These are phyloP conservation scores for Drepanosiphum platanoidis DNA, from an alignment of 2,888 invertebrate species.

Conservation along the genomic window DNA sequence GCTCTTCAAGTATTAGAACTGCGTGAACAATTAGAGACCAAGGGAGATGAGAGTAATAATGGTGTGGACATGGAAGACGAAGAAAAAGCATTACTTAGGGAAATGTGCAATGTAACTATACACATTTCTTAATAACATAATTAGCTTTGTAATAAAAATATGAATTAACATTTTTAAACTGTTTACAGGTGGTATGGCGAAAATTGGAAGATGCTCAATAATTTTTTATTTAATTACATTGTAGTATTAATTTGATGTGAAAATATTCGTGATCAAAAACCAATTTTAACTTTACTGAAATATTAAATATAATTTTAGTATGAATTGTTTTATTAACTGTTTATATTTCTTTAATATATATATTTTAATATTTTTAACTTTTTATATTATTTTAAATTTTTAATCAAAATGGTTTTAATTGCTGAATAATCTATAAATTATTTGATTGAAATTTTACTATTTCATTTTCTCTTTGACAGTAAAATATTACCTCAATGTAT, in stretches of 20 bases:
- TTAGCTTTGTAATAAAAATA: too few species aligned
- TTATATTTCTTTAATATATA: too few species aligned
- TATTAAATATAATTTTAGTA: background rate
- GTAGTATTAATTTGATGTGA: background rate
- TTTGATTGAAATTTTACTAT: background rate
- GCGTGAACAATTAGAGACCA: slow-evolving; percentile 83
- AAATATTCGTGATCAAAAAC: slow-evolving; percentile 14
- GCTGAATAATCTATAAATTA: too few species aligned
- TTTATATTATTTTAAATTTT: too few species aligned
- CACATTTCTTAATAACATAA: background rate
- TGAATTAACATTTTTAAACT: slow-evolving; percentile 46
- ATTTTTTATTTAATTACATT: background rate
- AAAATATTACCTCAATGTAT: too few species aligned
- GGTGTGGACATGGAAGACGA: slow-evolving; percentile 73
- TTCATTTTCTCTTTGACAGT: background rate
- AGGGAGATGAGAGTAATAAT: slow-evolving; percentile 63
- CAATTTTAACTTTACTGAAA: background rate
- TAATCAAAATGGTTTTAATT: background rate
- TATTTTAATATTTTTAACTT: too few species aligned
- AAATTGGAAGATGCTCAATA: slow-evolving; percentile 77
- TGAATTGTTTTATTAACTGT: background rate
- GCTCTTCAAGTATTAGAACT: slow-evolving; percentile 93
- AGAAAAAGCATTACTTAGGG: slow-evolving; percentile 90
- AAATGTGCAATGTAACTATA: slow-evolving; percentile 89
- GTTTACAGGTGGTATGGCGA: slow-evolving; percentile 83